Base-by-base conservation (phyloP, 2,113 vertebrate species). In the Casuarius casuarius region DNA sequence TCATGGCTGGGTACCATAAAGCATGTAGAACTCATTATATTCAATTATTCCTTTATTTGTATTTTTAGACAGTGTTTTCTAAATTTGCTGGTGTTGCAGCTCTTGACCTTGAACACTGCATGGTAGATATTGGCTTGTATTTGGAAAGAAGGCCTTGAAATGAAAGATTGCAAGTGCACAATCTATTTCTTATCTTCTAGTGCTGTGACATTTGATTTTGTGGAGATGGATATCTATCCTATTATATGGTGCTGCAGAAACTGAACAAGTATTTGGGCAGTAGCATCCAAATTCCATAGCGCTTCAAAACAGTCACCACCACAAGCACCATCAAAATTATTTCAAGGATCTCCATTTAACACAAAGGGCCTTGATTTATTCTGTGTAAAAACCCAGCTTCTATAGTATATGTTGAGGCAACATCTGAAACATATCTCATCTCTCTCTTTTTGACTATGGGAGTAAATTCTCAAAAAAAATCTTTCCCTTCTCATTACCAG, bases 391-490 rank as follows among this genome's bases (percentile, higher is more conserved):
- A 31, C 4, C 3, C 13, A 44, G 8, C 4, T 58, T 78, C 38
- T 65, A 5, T 12, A 61, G 17, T 46, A 68, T 91, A 56, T 84
- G 12, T 46, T 40, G 70, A 42, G 48, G 65, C 10, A 71, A 48
- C 13, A 23, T 51, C 46, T 77, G 48, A 87, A 73, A 70, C 1
- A 15, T 10, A 26, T 66, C 0, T 0, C 16, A 51, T 44, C 31
- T 77, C 22, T 92, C 44, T 84, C 17, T 67, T 85, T 86, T 29
- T 54, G 58, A 31, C 59, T 49, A 3, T 42, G 25, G 40, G 21
- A 77, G 10, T 33, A 94, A 92, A 87, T 80, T 85, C 66, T 85
- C 54, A 85, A 89, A 91, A 95, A 83, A 72, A 56, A 80, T 4
- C 25, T 28, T 86, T 85, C 10, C 49, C 54, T 87, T 89, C 71